Evolutionary conservation across 2,797 vertebrate species (phyloP).

Genomic region (Nothura maculosa): DNA sequence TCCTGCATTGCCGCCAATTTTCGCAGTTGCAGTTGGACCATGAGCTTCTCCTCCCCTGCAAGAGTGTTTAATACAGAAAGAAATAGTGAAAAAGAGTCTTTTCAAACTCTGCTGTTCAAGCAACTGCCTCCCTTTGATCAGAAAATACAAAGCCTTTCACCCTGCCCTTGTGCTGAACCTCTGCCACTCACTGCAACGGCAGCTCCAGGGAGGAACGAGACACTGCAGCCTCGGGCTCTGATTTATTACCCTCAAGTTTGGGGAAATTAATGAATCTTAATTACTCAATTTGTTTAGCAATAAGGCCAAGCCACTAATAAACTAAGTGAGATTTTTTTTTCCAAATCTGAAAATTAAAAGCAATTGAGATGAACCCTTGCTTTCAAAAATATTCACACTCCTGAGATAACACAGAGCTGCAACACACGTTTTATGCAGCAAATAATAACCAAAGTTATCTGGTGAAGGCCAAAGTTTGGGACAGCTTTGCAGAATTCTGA

Average conservation of each 20-base stretch:
- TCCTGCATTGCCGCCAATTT: not conserved
- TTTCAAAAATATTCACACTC: not conserved
- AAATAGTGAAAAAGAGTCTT: not conserved
- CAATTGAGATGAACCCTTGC: not conserved
- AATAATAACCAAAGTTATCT: not conserved
- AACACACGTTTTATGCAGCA: not conserved
- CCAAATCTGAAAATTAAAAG: not conserved
- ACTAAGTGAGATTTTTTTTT: not conserved
- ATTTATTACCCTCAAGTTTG: not conserved
- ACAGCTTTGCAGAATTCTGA: not conserved
- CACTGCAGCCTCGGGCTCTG: not conserved
- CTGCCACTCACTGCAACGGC: not conserved
- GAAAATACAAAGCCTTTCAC: not conserved
- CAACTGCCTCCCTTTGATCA: not conserved
- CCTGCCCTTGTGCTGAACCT: not conserved
- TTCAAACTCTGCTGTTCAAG: not conserved
- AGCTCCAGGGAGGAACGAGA: not conserved
- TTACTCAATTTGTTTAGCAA: not conserved
- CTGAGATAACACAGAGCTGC: fast-evolving
- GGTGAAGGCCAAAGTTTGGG: not conserved
- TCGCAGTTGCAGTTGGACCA: not conserved
- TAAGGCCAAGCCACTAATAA: not conserved
- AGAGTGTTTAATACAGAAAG: not conserved
- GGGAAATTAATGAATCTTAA: not conserved
- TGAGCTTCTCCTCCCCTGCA: not conserved